Evolutionary conservation across 2,888 invertebrate species (phyloP), one percentile per base, ranked within the genome.

Genomic region (Lomographa bimaculata): DNA sequence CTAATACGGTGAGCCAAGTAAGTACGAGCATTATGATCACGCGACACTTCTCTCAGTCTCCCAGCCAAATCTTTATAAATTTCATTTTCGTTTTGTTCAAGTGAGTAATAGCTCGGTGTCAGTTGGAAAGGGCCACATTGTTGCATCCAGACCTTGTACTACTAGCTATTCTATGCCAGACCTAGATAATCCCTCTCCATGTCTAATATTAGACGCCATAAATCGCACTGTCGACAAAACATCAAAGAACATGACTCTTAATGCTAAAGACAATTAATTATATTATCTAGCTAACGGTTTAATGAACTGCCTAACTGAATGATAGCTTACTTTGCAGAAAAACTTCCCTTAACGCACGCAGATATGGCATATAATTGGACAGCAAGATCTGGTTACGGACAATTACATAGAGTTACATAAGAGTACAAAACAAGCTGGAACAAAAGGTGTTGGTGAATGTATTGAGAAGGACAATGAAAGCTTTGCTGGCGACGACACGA

Each of bases 381-480:
- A 9, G 17, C 35, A 39, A 21, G 34, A 19, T 45, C 16, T 44
- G 24, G 52, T 54, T 47, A 44, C 38, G 49, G 48, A 53, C 46
- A 59, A 64, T 61, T 60, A 59, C 61, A 55, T 37, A 52, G 45
- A 54, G 57, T 67, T 69, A 58, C 56, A 54, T 60, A 65, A 67
- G 54, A 57, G 38, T 34, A 60, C 41, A 60, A 68, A 68, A 67
- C 46, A 56, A 61, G 48, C 50, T 46, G 54, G 52, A 57, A 52
- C 54, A 60, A 60, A 57, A 55, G 56, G 54, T 57, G 54, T 41
- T 39, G 50, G 46, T 54, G 54, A 56, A 55, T 60, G 54, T 58
- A 60, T 61, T 59, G 57, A 57, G 57, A 53, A 58, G 57, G 54
- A 58, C 58, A 57, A 50, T 33, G 49, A 37, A 38, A 23, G 26